These are phyloP conservation scores for Galemys pyrenaicus DNA, from an alignment of 2,113 vertebrate species.

Conservation along the genomic window DNA sequence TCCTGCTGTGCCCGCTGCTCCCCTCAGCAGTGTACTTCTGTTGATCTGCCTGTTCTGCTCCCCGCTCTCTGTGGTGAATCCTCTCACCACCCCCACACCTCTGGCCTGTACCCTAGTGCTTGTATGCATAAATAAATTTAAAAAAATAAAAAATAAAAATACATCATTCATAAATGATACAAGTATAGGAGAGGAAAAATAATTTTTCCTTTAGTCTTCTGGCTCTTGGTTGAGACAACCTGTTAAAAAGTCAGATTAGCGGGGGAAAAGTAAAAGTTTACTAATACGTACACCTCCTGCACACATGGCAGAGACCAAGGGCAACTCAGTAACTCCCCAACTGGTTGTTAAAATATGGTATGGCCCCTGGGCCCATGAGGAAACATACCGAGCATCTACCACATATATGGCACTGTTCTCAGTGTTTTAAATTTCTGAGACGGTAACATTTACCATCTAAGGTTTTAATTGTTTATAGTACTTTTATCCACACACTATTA, in stretches of 20 bases:
- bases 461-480: not conserved
- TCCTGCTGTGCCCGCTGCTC: too few relatives aligned
- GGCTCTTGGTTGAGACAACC: not conserved
- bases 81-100: too few relatives aligned
- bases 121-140: too few relatives aligned
- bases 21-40: too few relatives aligned
- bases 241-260: not conserved
- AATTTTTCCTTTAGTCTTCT: not conserved
- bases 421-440: slow-evolving; percentile 21
- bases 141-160: too few relatives aligned
- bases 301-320: not conserved
- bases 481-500: slow-evolving; percentile 14
- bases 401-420: not conserved
- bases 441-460: not conserved
- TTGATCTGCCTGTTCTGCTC: too few relatives aligned
- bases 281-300: not conserved
- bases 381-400: not conserved
- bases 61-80: too few relatives aligned
- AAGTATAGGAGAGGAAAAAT: not conserved
- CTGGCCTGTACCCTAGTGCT: too few relatives aligned
- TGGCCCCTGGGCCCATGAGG: not conserved
- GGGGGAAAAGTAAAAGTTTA: not conserved
- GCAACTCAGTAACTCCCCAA: not conserved
- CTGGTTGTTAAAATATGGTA: slow-evolving; percentile 24
- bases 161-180: not conserved